These are phyloP conservation scores for Crematogaster levior DNA, from an alignment of 2,888 invertebrate genomes.

Conservation along the genomic window DNA sequence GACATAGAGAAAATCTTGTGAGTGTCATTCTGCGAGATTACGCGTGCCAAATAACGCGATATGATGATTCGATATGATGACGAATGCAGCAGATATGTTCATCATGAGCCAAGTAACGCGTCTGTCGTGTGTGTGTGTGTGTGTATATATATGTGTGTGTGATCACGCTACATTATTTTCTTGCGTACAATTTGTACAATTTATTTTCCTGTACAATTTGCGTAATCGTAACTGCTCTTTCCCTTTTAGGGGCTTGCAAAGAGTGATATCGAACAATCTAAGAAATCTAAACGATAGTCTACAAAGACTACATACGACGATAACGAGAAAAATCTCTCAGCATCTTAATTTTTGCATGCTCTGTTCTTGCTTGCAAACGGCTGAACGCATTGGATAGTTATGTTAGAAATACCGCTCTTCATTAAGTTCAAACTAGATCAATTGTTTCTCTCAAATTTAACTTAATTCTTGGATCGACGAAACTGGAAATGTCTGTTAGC, in stretches of 20 bases:
- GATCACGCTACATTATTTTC: conserved; percentile 10
- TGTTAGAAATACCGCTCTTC: not conserved
- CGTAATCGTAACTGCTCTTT: conserved; percentile 7
- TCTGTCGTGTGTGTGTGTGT: not conserved
- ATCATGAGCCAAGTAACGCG: conserved; percentile 3
- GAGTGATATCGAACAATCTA: conserved; percentile 38
- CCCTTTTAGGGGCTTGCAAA: not conserved
- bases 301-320: conserved; percentile 23
- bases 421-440: not conserved
- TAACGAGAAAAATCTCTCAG: not conserved
- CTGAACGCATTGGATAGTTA: not conserved
- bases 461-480: not conserved
- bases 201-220: conserved; percentile 8
- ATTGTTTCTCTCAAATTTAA: not conserved
- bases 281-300: conserved; percentile 25
- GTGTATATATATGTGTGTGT: not conserved
- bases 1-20: conserved; percentile 17
- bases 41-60: conserved; percentile 1
- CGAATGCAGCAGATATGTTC: conserved; percentile 8
- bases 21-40: conserved; percentile 15
- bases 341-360: not conserved
- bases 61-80: conserved; percentile 35
- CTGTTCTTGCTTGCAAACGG: conserved; percentile 2
- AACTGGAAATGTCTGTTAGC: not conserved
- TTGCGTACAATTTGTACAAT: too few relatives aligned